Conservation (phyloP, 1,140 invertebrate species). For the Tetramorium parvispinum region DNA sequence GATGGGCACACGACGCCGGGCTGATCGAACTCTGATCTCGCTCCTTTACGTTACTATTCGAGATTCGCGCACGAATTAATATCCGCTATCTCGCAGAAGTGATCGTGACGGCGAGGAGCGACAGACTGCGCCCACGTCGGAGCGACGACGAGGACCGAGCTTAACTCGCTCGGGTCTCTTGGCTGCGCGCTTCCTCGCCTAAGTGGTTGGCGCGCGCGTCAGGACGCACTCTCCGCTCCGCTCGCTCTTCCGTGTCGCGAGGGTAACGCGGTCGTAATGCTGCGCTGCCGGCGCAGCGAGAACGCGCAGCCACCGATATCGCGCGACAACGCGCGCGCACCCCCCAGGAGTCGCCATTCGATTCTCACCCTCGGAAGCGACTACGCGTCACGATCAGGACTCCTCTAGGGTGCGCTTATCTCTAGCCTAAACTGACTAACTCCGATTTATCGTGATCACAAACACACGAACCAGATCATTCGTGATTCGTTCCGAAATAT, state of each 20-base stretch:
- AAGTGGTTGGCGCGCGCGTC: constrained; percentile 68
- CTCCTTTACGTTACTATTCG: background rate
- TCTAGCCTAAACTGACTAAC: background rate
- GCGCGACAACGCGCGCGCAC: constrained; percentile 62
- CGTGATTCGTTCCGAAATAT: background rate
- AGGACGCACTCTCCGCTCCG: constrained; percentile 54
- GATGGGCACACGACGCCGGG: constrained; percentile 41
- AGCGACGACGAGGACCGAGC: constrained; percentile 64
- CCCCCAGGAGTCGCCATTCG: constrained; percentile 59
- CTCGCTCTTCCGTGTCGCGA: constrained; percentile 62
- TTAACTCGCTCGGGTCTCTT: constrained; percentile 63
- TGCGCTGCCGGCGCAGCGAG: constrained; percentile 61
- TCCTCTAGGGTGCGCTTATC: constrained; percentile 39
- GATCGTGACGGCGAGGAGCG: constrained; percentile 33
- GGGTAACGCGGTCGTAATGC: constrained; percentile 48
- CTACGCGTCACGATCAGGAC: constrained; percentile 17
- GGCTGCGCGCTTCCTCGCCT: constrained; percentile 70
- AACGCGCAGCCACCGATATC: constrained; percentile 63
- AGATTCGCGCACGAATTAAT: constrained; percentile 19
- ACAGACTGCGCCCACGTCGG: constrained; percentile 65
- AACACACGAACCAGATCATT: background rate
- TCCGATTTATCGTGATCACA: background rate
- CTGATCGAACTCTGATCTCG: background rate
- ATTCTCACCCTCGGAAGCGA: constrained; percentile 53
- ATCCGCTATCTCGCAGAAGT: constrained; percentile 7